phyloP scores from a whole-genome alignment of 1,140 invertebrate species.

The Macrobrachium rosenbergii region DNA sequence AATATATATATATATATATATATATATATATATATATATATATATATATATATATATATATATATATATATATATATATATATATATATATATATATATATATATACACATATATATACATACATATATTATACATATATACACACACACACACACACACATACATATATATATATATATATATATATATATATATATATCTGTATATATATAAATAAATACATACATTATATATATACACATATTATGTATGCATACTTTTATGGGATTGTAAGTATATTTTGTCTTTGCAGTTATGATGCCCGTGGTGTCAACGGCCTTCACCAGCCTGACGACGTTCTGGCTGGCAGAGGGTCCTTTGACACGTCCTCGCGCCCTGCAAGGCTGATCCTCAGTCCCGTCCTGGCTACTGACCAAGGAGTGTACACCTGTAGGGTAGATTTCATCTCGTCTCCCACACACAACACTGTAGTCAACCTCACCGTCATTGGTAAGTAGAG shows the following conservation, averaged over 20 bases:
- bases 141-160: too few relatives aligned
- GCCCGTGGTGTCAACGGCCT: conserved; percentile 32
- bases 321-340: conserved; percentile 40
- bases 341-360: conserved; percentile 34
- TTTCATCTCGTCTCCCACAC: conserved; percentile 70
- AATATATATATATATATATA: too few relatives aligned
- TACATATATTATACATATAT: conserved; percentile 4
- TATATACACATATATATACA: background rate
- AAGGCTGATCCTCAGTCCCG: conserved; percentile 52
- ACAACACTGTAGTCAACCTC: conserved; percentile 70
- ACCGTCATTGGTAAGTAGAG: conserved; percentile 70
- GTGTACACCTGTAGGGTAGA: conserved; percentile 72
- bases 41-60: background rate
- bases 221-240: conserved; percentile 2
- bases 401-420: conserved; percentile 64
- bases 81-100: conserved; percentile 16
- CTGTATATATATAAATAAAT: background rate
- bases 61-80: background rate
- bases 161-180: conserved; percentile 1
- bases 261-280: background rate
- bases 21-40: background rate
- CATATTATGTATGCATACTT: background rate
- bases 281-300: conserved; percentile 47
- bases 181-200: conserved; percentile 13
- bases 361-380: conserved; percentile 46